Base-by-base conservation (phyloP, 2,888 invertebrate species). In the Myopa tessellatipennis region DNA sequence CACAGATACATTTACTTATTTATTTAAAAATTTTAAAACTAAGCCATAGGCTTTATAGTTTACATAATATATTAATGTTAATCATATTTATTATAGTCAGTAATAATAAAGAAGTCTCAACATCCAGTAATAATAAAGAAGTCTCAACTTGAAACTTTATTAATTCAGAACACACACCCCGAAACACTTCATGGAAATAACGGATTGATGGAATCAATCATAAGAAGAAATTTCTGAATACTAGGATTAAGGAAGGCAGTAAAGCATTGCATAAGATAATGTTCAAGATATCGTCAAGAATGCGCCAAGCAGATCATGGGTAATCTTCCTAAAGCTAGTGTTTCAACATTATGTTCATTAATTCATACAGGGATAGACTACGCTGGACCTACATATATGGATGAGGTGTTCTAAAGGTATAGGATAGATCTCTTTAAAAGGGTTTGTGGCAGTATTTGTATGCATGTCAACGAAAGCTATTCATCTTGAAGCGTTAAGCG, bases 21-120 rank as follows among this genome's bases (percentile, higher is more conserved):
- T 18, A 14, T 3, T 36, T 4, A 12, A 8, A 12, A 26, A 4
- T 4, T 6, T 12, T 38, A 50, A 52, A 14, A 71, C 65, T 78
- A 76, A 18, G 71, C 60, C 38, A 77, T 77, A 55, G 71, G 67
- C 36, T 26, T 77, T n/a, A n/a, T n/a, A n/a, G n/a, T n/a, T n/a
- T n/a, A n/a, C n/a, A n/a, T n/a, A n/a, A n/a, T n/a, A n/a, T n/a
- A n/a, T n/a, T n/a, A n/a, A n/a, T n/a, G n/a, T n/a, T n/a, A n/a
- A n/a, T n/a, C n/a, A n/a, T n/a, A n/a, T n/a, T n/a, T n/a, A n/a
- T n/a, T n/a, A n/a, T n/a, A n/a, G n/a, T n/a, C n/a, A n/a, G 34
- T 14, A 4, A 38, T 7, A 6, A 36, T 4, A 12, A 8, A 12
- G 38, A 4, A 6, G 4, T 12, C 18, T 36, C 65, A 74, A 50